phyloP scores from a whole-genome alignment of 2,888 invertebrate genomes.

The Sphecodes monilicornis region DNA sequence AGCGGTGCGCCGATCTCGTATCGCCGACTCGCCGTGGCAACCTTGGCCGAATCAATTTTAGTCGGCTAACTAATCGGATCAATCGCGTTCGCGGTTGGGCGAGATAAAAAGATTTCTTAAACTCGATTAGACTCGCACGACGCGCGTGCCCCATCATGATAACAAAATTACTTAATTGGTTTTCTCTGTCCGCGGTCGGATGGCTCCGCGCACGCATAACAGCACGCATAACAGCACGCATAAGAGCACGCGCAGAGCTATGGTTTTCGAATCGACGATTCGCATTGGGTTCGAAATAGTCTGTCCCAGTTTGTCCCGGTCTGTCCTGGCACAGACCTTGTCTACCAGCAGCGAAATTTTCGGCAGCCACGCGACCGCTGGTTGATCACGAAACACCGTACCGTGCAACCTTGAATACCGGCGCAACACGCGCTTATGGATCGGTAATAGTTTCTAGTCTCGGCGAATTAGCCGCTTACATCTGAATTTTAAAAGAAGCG shows the following conservation, averaged over 20 bases:
- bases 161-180: neutral
- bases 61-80: neutral
- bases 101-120: constrained; percentile 19
- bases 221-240: neutral
- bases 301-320: constrained; percentile 24
- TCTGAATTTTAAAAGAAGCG: neutral
- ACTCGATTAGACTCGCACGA: neutral
- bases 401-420: constrained; percentile 34
- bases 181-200: neutral
- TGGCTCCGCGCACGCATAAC: neutral
- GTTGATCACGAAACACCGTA: constrained; percentile 42
- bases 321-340: constrained; percentile 53
- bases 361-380: constrained; percentile 42
- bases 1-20: neutral
- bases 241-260: neutral
- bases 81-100: neutral
- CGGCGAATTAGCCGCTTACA: neutral
- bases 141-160: neutral
- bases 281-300: constrained; percentile 49
- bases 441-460: constrained; percentile 8
- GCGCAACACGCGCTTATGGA: constrained; percentile 9
- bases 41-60: constrained; percentile 27
- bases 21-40: neutral
- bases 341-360: constrained; percentile 46
- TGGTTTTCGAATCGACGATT: neutral